Conservation (phyloP, 2,888 invertebrate genomes). For the Petrolisthes manimaculis region DNA sequence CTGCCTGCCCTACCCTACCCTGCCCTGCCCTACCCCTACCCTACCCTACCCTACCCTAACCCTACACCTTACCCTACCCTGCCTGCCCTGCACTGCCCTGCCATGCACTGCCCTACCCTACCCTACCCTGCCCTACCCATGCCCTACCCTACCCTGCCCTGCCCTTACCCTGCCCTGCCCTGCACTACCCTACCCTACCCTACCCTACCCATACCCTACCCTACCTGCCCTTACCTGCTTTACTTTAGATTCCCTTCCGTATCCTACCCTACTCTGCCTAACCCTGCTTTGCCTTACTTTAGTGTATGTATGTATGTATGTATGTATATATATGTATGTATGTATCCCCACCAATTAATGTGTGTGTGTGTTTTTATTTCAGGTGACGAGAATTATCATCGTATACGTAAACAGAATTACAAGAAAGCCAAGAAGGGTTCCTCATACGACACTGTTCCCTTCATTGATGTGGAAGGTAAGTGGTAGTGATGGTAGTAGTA, state of each 20-base stretch:
- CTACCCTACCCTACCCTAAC: background rate
- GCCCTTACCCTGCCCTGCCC: too few relatives aligned
- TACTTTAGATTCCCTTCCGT: background rate
- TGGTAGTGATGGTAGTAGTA: too few relatives aligned
- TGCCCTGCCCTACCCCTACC: background rate
- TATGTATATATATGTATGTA: background rate
- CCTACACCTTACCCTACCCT: background rate
- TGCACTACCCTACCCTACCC: too few relatives aligned
- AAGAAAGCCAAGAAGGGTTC: conserved; percentile 57
- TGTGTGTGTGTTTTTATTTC: background rate
- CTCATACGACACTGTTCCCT: conserved; percentile 50
- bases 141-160: background rate
- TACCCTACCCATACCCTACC: too few relatives aligned
- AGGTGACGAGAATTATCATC: conserved; percentile 61
- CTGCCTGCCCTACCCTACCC: background rate
- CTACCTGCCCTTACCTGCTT: background rate
- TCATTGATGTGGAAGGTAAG: conserved; percentile 54
- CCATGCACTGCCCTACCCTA: background rate
- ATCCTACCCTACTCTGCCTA: background rate
- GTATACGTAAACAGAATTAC: conserved; percentile 49
- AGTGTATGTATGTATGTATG: background rate
- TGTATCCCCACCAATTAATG: background rate
- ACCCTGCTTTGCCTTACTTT: background rate
- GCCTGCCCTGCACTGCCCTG: background rate
- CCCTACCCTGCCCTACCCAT: background rate